phyloP scores from a whole-genome alignment of 1,140 invertebrate genomes.

The Lysiphlebus fabarum region DNA sequence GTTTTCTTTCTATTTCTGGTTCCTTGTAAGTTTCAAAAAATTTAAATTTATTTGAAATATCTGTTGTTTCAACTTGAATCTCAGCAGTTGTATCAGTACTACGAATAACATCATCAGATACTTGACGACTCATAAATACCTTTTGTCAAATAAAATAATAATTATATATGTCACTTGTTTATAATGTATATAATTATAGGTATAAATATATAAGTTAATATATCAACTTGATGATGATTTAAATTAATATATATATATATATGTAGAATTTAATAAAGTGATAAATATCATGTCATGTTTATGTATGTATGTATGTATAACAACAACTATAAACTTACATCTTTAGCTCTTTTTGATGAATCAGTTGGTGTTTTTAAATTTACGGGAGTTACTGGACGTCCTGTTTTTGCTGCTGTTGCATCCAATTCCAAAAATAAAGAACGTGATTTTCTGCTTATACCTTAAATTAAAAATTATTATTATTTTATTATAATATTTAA shows the following conservation, averaged over 20 bases:
- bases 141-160: conserved; percentile 29
- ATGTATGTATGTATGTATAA: too few species aligned
- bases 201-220: background rate
- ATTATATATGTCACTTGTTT: background rate
- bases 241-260: too few species aligned
- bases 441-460: conserved; percentile 81
- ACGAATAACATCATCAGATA: conserved; percentile 70
- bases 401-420: conserved; percentile 60
- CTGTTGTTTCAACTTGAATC: conserved; percentile 73
- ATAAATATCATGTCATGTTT: too few species aligned
- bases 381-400: conserved; percentile 48
- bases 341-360: conserved; percentile 57
- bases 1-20: conserved; percentile 66
- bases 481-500: background rate
- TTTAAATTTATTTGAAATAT: conserved; percentile 81
- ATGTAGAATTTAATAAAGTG: too few species aligned
- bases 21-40: conserved; percentile 87
- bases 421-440: conserved; percentile 83
- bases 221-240: too few species aligned
- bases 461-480: conserved; percentile 48
- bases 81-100: conserved; percentile 71
- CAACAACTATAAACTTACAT: conserved; percentile 51
- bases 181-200: conserved; percentile 1
- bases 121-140: conserved; percentile 57
- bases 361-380: conserved; percentile 53